Evolutionary conservation across 2,113 vertebrate species (phyloP).

Genomic region (Calidris pygmaea): DNA sequence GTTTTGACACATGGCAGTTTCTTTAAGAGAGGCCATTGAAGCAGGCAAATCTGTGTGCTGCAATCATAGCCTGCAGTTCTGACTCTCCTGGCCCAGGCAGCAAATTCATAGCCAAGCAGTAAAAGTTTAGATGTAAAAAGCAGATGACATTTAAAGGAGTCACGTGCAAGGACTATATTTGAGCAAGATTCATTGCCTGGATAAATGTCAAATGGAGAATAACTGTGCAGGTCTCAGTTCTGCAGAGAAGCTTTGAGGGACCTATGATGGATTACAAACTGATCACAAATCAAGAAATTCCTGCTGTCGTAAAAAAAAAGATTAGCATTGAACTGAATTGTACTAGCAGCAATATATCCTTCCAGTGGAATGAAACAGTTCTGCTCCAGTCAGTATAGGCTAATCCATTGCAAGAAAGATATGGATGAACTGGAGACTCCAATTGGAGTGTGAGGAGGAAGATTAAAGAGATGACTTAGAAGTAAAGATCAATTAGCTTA

Average conservation of each 20-base stretch:
- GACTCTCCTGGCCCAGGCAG: background rate
- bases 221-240: background rate
- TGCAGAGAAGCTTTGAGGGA: background rate
- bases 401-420: background rate
- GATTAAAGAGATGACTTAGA: background rate
- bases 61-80: background rate
- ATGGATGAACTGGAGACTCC: background rate
- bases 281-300: background rate
- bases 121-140: constrained; percentile 15
- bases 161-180: background rate
- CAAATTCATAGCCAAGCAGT: background rate
- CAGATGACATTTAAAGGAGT: background rate
- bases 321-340: background rate
- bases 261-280: background rate
- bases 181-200: constrained; percentile 30
- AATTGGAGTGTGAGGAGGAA: background rate
- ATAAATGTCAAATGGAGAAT: constrained; percentile 1
- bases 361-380: background rate
- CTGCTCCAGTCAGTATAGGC: background rate
- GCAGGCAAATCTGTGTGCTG: background rate
- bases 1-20: background rate
- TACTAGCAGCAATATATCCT: background rate
- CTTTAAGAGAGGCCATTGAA: background rate
- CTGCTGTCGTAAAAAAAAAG: background rate
- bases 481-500: background rate